Base-by-base conservation (phyloP, 2,888 invertebrate genomes). In the Sinodicranocentrus sp. region DNA sequence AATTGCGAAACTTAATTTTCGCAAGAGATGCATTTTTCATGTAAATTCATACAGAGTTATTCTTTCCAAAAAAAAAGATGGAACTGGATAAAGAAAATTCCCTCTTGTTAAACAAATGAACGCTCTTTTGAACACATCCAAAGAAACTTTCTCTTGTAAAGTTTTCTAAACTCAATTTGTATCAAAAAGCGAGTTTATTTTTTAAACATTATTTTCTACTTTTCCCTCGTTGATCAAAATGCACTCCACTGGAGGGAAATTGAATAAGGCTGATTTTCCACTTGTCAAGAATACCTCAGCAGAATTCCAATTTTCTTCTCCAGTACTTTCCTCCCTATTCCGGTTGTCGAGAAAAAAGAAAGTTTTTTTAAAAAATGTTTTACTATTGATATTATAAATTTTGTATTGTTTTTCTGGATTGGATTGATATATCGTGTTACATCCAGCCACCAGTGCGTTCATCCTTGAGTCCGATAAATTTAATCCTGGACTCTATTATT, bases 291-390 rank as follows among this genome's bases (percentile, higher is more conserved):
- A n/a, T n/a, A n/a, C n/a, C n/a, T n/a, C n/a, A n/a, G 1, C 25
- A 17, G 65, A 65, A 65, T 65, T 39, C 61, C 61, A 10, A 61
- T 28, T 28, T 10, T 61, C n/a, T 61, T 61, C 17, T n/a, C 21
- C 28, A 15, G 13, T 28, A 19, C 0, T 28, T 13, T 26, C 5
- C 2, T 28, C 28, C 13, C 25, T 39, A 5, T 13, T 39, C 39
- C 39, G 6, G 5, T 39, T 13, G 5, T 39, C 6, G 13, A 39
- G 5, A 39, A 39, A 39, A 5, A 39, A 39, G 13, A 39, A 39
- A 5, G 39, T 8, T 5, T 13, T 39, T 5, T 8, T 39, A 13
- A 13, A 39, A 8, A 13, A 39, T 39, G 13, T 39, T 39, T 13
- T 5, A 39, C 6, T 39, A 39, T 39, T 39, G 39, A 39, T n/a